Conservation (phyloP, 2,888 invertebrate species). For the Leptothorax acervorum region DNA sequence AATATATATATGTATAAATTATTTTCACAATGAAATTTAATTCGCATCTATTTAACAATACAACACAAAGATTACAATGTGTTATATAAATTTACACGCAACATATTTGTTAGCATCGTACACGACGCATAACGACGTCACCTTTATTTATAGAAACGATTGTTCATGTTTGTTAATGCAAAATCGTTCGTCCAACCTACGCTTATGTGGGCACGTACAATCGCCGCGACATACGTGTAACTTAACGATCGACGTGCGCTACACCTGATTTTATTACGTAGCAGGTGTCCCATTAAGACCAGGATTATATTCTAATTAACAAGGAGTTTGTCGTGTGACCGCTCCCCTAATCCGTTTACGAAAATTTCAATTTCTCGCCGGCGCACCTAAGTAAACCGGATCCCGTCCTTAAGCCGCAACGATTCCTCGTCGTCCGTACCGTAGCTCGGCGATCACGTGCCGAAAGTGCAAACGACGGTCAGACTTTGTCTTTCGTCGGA, state of each 20-base stretch:
- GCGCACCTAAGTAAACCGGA: constrained; percentile 80
- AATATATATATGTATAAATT: neutral
- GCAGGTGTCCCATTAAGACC: constrained; percentile 75
- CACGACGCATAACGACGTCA: neutral
- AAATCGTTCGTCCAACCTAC: constrained; percentile 15
- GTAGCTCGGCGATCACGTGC: constrained; percentile 64
- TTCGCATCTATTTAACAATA: neutral
- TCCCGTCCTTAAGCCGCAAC: constrained; percentile 58
- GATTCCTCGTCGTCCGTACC: constrained; percentile 51
- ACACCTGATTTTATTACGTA: constrained; percentile 69
- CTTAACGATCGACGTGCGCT: constrained; percentile 50
- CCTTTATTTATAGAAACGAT: constrained; percentile 29
- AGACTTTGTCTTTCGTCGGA: constrained; percentile 78
- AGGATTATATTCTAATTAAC: constrained; percentile 82
- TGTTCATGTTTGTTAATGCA: constrained; percentile 36
- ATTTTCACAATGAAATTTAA: neutral
- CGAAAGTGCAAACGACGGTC: constrained; percentile 74
- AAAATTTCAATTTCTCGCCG: constrained; percentile 84
- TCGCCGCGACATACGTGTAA: constrained; percentile 35
- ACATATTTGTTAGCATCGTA: neutral
- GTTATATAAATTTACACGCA: neutral
- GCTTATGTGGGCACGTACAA: neutral
- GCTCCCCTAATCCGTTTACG: constrained; percentile 82
- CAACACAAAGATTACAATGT: neutral
- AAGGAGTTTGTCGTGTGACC: constrained; percentile 80